Evolutionary conservation across 2,113 vertebrate species (phyloP), one percentile per base, ranked within the genome.

Genomic region (Sinocyclocheilus rhinocerous): DNA sequence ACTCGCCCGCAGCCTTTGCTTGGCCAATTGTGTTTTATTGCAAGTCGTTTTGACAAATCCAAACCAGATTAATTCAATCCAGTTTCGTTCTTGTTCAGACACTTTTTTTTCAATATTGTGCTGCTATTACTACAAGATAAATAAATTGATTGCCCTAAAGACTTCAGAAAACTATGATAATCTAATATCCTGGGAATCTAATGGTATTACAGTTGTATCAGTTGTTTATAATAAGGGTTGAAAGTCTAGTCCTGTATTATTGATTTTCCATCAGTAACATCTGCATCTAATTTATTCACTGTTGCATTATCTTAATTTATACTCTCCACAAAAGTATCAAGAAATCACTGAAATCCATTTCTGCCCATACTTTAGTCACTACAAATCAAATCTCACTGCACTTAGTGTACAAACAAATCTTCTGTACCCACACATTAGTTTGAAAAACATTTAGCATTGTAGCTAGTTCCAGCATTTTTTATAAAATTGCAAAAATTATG

Each of bases 31-130:
- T 42, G 52, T 83, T 83, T 88, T 52, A 15, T 52, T 52, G 42
- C 36, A 83, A 33, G 77, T 39, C 15, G 15, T 72, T 33, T 63
- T 65, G 18, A 45, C 69, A 61, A 29, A 61, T 59, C 39, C 18
- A 63, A 59, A 73, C 8, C 70, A 85, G 80, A 50, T 81, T 29
- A 4, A 12, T 67, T 81, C 8, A 81, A 81, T 63, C n/a, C n/a
- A 18, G 39, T 48, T 65, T 24, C 13, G 6, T 65, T 50, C 39
- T 81, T 48, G 0, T 81, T 24, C 20, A 80, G 20, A 80, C 33
- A 63, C 29, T 16, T 24, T 22, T 1, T 20, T 45, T 48, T 33
- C 55, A 20, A 3, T 57, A 7, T 20, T 61, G 33, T 39, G 55
- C 9, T 15, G 55, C 77, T 42, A 22, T 59, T 36, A 61, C 52